Evolutionary conservation across 2,113 vertebrate genomes (phyloP).

Genomic region (Oryzias woworae): DNA sequence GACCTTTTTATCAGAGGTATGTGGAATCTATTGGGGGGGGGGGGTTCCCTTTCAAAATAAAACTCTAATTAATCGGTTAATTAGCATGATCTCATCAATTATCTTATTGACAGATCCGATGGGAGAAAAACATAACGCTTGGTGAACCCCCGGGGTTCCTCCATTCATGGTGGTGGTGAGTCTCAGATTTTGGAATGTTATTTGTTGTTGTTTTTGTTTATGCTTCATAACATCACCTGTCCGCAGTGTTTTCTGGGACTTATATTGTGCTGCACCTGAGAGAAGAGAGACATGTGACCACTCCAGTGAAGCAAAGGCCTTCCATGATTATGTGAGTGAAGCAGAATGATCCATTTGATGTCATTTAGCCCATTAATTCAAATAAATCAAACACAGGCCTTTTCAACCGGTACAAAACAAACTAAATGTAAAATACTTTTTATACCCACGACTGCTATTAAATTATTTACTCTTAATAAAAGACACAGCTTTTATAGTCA

Average conservation of each 20-base stretch:
- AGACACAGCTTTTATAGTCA: too few species aligned
- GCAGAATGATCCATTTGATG: not conserved
- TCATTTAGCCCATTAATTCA: too few species aligned
- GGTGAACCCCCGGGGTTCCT: slow-evolving; percentile 94
- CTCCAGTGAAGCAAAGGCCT: slow-evolving; percentile 99
- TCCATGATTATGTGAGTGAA: slow-evolving; percentile 99
- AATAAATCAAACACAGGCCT: too few species aligned
- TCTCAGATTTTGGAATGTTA: slow-evolving; percentile 36
- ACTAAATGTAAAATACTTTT: too few species aligned
- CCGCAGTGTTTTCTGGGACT: slow-evolving; percentile 97
- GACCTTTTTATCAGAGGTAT: slow-evolving; percentile 97
- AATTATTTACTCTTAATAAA: too few species aligned
- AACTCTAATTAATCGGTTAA: not conserved
- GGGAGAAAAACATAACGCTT: slow-evolving; percentile 96
- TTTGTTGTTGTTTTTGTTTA: slow-evolving; percentile 17
- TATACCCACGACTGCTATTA: too few species aligned
- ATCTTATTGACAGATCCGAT: slow-evolving; percentile 85
- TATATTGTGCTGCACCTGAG: slow-evolving; percentile 98
- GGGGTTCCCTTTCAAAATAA: slow-evolving; percentile 5
- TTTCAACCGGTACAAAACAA: too few species aligned
- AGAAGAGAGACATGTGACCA: slow-evolving; percentile 99
- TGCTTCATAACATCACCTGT: slow-evolving; percentile 50
- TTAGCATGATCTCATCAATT: too few species aligned
- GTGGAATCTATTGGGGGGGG: slow-evolving; percentile 20
- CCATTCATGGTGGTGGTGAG: slow-evolving; percentile 98